Evolutionary conservation across 1,140 invertebrate genomes (phyloP).

Genomic region (Ceratina japonica): DNA sequence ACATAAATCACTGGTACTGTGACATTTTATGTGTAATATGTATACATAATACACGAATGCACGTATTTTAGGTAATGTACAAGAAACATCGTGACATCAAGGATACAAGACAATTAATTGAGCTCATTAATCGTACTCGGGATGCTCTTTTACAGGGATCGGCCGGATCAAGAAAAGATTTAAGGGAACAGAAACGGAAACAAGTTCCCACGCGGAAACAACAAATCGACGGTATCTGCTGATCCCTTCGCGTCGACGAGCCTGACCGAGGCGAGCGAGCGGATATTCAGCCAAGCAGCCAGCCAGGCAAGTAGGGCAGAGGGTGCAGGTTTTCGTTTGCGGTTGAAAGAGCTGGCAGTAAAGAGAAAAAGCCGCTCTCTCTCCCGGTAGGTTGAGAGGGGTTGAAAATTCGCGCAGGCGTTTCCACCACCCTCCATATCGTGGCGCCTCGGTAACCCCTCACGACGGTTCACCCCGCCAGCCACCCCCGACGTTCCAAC

Average conservation of each 20-base stretch:
- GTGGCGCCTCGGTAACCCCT: constrained; percentile 54
- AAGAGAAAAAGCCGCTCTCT: constrained; percentile 39
- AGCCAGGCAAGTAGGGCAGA: constrained; percentile 33
- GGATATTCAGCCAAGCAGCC: not conserved
- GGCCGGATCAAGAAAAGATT: too few relatives aligned
- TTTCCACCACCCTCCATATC: constrained; percentile 53
- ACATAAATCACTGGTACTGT: too few relatives aligned
- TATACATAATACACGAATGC: too few relatives aligned
- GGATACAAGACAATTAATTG: too few relatives aligned
- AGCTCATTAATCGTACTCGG: too few relatives aligned
- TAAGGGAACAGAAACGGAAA: too few relatives aligned
- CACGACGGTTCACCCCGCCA: constrained; percentile 31
- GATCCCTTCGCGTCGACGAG: too few relatives aligned
- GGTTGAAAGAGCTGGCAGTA: constrained; percentile 44
- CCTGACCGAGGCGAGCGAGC: too few relatives aligned
- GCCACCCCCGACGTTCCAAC: constrained; percentile 10
- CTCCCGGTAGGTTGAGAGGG: constrained; percentile 38
- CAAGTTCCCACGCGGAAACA: not conserved
- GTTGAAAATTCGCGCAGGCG: constrained; percentile 61
- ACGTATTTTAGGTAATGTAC: too few relatives aligned
- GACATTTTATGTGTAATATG: too few relatives aligned
- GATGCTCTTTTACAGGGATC: too few relatives aligned
- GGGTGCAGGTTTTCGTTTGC: constrained; percentile 43
- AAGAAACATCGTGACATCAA: too few relatives aligned
- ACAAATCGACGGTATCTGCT: not conserved